phyloP scores from a whole-genome alignment of 2,797 vertebrate species.

The Pangasius macronema region DNA sequence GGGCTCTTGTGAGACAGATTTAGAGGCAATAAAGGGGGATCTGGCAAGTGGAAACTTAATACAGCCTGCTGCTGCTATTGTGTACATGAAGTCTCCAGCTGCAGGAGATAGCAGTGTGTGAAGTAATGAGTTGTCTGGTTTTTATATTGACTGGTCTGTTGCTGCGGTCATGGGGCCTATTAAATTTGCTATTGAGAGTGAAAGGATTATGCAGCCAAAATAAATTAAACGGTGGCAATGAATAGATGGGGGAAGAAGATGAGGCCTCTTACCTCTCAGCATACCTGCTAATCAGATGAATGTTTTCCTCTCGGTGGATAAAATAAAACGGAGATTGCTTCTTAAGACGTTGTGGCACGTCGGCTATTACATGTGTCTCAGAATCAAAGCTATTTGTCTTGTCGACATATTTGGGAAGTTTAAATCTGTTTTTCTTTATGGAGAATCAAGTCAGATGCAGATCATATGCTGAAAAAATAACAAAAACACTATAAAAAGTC shows the following conservation, averaged over 20 bases:
- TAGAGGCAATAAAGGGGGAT: slow-evolving; percentile 74
- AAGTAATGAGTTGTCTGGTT: slow-evolving; percentile 86
- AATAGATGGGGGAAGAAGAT: slow-evolving; percentile 75
- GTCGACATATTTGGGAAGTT: not conserved
- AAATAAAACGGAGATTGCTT: slow-evolving; percentile 42
- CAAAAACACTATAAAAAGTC: not conserved
- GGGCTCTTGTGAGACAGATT: slow-evolving; percentile 78
- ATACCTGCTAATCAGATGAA: slow-evolving; percentile 48
- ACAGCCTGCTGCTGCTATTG: slow-evolving; percentile 73
- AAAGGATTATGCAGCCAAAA: slow-evolving; percentile 81
- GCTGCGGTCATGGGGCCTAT: slow-evolving; percentile 78
- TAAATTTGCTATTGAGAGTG: slow-evolving; percentile 82
- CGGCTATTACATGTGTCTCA: not conserved
- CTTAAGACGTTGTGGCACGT: not conserved
- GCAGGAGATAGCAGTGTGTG: slow-evolving; percentile 67
- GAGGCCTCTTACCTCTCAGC: slow-evolving; percentile 53
- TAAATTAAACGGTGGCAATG: slow-evolving; percentile 81
- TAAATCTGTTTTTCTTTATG: not conserved
- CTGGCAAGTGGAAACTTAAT: slow-evolving; percentile 79
- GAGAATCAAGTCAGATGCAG: not conserved
- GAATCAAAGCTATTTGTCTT: slow-evolving; percentile 18
- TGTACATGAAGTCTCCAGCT: slow-evolving; percentile 75
- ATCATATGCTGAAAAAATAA: slow-evolving; percentile 4
- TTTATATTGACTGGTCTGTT: slow-evolving; percentile 84
- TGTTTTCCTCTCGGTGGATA: not conserved